Evolutionary conservation across 92 coral and sea anemone species (phyloP).

Genomic region (Palythoa caribaeorum): DNA sequence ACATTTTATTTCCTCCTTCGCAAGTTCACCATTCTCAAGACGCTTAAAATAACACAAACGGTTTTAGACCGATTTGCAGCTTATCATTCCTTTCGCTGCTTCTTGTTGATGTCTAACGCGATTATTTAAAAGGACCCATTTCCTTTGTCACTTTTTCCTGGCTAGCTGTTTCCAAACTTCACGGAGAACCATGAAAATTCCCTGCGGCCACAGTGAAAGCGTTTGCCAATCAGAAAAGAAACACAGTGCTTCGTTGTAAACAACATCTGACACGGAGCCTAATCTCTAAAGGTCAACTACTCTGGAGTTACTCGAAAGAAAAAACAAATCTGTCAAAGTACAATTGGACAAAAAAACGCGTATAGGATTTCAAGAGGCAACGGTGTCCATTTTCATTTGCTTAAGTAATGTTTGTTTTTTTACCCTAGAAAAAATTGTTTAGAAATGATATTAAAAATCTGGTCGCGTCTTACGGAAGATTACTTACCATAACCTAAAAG

Average conservation of each 20-base stretch:
- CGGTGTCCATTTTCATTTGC: too few relatives aligned
- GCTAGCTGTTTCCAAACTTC: background rate
- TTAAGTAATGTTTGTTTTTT: too few relatives aligned
- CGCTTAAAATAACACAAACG: background rate
- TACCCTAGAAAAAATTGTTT: too few relatives aligned
- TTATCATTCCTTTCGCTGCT: too few relatives aligned
- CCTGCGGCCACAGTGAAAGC: background rate
- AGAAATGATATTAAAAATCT: too few relatives aligned
- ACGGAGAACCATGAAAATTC: background rate
- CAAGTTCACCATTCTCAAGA: background rate
- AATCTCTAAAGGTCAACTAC: background rate
- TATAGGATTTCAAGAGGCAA: background rate
- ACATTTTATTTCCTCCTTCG: background rate
- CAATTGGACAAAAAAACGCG: background rate
- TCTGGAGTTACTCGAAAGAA: background rate
- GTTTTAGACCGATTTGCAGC: too few relatives aligned
- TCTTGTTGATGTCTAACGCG: background rate
- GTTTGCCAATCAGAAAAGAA: background rate
- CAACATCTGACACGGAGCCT: background rate
- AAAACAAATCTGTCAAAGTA: background rate
- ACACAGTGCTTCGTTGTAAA: background rate
- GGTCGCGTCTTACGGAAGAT: too few relatives aligned
- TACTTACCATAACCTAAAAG: too few relatives aligned
- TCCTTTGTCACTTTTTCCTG: background rate
- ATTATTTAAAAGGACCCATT: background rate